These are phyloP conservation scores for Styela plicata DNA, from an alignment of 23 tunicate genomes.

Conservation along the genomic window DNA sequence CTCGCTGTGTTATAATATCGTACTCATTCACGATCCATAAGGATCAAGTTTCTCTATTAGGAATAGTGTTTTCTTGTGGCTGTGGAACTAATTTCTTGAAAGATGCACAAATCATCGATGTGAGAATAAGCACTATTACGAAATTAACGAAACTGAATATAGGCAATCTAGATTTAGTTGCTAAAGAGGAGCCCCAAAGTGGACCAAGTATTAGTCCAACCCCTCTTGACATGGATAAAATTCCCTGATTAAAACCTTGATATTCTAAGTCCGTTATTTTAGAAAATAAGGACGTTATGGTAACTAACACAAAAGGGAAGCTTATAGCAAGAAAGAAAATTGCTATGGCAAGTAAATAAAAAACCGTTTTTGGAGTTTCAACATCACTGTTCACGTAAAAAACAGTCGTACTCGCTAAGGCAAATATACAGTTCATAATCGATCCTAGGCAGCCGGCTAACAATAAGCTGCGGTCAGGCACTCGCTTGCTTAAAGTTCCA, in stretches of 20 bases:
- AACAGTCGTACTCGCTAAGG: neutral
- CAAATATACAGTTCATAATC: neutral
- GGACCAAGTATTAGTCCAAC: constrained; percentile 18
- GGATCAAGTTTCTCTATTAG: too few relatives aligned
- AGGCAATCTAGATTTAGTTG: neutral
- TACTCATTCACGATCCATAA: too few relatives aligned
- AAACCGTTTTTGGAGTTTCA: neutral
- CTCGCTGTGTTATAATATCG: too few relatives aligned
- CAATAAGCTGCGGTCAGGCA: neutral
- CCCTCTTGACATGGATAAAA: neutral
- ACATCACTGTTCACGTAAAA: neutral
- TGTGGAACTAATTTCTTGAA: neutral
- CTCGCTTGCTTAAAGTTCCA: neutral
- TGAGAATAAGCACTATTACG: neutral
- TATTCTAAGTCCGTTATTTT: constrained; percentile 3
- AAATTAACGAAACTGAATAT: neutral
- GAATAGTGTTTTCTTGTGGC: neutral
- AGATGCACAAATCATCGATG: neutral
- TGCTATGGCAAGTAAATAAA: neutral
- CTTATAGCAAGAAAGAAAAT: neutral
- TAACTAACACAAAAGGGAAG: constrained; percentile 4
- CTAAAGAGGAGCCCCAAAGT: constrained; percentile 12
- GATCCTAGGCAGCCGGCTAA: neutral
- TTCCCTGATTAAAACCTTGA: constrained; percentile 22
- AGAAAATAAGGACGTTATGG: neutral